phyloP scores from a whole-genome alignment of 2,113 vertebrate species.

The Crypturellus undulatus region DNA sequence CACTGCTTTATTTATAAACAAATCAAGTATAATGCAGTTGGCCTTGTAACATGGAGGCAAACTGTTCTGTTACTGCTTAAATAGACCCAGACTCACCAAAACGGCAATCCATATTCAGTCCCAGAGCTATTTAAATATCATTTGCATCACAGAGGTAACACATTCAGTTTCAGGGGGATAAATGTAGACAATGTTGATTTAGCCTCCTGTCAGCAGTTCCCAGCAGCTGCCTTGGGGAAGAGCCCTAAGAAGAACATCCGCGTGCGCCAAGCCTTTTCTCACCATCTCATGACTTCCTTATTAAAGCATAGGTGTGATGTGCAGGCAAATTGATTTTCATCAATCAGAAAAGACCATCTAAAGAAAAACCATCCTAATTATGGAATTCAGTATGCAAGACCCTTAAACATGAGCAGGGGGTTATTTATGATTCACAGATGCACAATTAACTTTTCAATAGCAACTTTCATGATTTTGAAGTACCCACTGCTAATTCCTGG shows the following conservation, averaged over 20 bases:
- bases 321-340: slow-evolving; percentile 63
- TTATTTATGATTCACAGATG: slow-evolving; percentile 16
- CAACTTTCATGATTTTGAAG: neutral
- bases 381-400: neutral
- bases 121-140: slow-evolving; percentile 41
- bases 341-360: too few relatives aligned
- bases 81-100: neutral
- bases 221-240: slow-evolving; percentile 58
- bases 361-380: slow-evolving; percentile 39
- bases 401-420: neutral
- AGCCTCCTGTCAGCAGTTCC: slow-evolving; percentile 26
- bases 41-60: neutral
- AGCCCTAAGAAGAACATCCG: slow-evolving; percentile 54
- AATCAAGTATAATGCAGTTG: neutral
- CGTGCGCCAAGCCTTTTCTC: slow-evolving; percentile 61
- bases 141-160: slow-evolving; percentile 60
- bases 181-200: slow-evolving; percentile 15
- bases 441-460: neutral
- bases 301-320: slow-evolving; percentile 54
- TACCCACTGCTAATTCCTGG: neutral
- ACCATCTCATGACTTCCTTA: slow-evolving; percentile 57
- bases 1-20: neutral
- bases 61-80: neutral
- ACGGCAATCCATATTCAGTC: slow-evolving; percentile 11
- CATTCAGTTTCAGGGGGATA: neutral